Evolutionary conservation across 2,113 vertebrate species (phyloP).

Genomic region (Podarcis muralis): DNA sequence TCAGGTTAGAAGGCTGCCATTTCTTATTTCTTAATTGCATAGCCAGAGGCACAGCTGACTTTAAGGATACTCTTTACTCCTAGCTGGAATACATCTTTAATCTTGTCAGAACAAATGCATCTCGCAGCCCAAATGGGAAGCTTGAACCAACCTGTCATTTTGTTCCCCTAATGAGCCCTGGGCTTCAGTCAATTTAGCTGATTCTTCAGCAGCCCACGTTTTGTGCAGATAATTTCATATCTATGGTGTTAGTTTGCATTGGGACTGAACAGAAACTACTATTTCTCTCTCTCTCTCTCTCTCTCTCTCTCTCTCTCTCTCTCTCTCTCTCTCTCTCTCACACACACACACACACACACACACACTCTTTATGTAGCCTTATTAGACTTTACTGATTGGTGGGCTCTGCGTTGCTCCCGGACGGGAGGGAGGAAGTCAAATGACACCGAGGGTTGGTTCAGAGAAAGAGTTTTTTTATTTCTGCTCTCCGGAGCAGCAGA

Average conservation of each 20-base stretch:
- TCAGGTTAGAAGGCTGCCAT: not conserved
- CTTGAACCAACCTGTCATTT: not conserved
- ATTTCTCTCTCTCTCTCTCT: not conserved
- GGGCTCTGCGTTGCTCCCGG: no score
- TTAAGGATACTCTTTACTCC: not conserved
- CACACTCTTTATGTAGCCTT: no score
- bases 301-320: no score
- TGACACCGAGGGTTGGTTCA: no score
- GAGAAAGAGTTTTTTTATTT: no score
- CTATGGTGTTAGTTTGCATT: not conserved
- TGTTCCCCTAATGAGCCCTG: not conserved
- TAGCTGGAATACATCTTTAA: not conserved
- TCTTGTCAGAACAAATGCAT: slow-evolving; percentile 13
- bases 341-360: not conserved
- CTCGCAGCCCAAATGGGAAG: not conserved
- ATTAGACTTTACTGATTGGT: no score
- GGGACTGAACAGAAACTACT: not conserved
- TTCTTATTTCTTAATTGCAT: slow-evolving; percentile 25
- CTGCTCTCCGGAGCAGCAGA: no score
- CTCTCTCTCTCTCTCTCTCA: no score
- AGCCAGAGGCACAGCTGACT: not conserved
- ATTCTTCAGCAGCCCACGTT: not conserved
- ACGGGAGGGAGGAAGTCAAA: no score
- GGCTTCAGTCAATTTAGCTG: not conserved
- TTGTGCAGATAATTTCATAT: not conserved